Percentiles rank a stretch among this genome's conserved stretches.
Evolutionary conservation across 1,140 invertebrate species (phyloP).

Genomic region (Mesaphorura yosii): DNA sequence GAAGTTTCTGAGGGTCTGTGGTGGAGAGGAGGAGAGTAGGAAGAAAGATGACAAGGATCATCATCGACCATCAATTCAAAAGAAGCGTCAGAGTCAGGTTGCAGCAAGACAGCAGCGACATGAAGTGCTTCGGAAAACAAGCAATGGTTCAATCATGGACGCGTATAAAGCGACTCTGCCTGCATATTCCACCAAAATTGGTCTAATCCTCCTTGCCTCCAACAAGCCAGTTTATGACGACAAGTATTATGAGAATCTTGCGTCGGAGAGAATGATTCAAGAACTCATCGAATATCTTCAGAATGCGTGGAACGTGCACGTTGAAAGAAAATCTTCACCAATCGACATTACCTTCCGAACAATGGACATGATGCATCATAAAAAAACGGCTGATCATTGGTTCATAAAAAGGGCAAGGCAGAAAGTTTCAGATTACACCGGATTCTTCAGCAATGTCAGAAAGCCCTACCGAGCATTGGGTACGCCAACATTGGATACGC

Average conservation of each 20-base stretch:
- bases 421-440: slow-evolving; percentile 13
- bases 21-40: too few species aligned
- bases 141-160: too few species aligned
- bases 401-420: slow-evolving; percentile 2
- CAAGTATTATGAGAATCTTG: not conserved
- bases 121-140: too few species aligned
- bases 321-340: slow-evolving; percentile 12
- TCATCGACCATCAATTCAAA: too few species aligned
- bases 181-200: too few species aligned
- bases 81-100: too few species aligned
- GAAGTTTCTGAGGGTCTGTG: too few species aligned
- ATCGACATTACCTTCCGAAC: slow-evolving; percentile 6
- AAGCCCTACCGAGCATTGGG: slow-evolving; percentile 12
- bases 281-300: slow-evolving; percentile 23
- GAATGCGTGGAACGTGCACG: slow-evolving; percentile 18
- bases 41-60: too few species aligned
- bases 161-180: too few species aligned
- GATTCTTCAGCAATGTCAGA: slow-evolving; percentile 12
- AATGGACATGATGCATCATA: not conserved
- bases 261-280: slow-evolving; percentile 7
- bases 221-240: not conserved
- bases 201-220: slow-evolving; percentile 2
- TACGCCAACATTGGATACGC: slow-evolving; percentile 14
- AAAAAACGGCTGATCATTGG: slow-evolving; percentile 6
- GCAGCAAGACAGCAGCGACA: too few species aligned